phyloP scores from a whole-genome alignment of 1,140 invertebrate genomes.

The Mylabris phalerata region DNA sequence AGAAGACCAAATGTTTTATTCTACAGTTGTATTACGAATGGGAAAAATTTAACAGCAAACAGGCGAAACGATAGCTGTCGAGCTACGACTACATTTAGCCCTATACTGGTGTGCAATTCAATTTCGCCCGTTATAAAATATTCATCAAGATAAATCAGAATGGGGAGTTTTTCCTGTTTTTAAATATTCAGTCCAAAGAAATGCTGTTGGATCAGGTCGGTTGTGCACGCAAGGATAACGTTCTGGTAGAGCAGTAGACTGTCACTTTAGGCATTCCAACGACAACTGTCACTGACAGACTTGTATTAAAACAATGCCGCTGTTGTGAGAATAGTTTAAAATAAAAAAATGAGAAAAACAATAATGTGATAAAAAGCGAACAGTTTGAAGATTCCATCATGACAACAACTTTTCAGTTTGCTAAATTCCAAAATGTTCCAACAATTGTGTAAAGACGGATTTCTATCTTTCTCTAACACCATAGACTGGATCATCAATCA shows the following conservation, averaged over 20 bases:
- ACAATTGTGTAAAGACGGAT: no score
- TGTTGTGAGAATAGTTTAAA: not conserved
- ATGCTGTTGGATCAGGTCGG: slow-evolving; percentile 11
- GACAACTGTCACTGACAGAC: slow-evolving; percentile 22
- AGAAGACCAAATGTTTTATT: not conserved
- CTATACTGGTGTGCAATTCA: not conserved
- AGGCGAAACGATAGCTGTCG: no score
- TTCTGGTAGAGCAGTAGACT: not conserved
- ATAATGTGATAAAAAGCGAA: no score
- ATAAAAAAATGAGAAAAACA: no score
- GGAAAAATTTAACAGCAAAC: no score
- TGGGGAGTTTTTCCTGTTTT: slow-evolving; percentile 20
- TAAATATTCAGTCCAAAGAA: slow-evolving; percentile 13
- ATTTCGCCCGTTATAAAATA: slow-evolving; percentile 19
- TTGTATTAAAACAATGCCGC: slow-evolving; percentile 24
- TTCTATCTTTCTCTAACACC: no score
- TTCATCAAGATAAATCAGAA: slow-evolving; percentile 20
- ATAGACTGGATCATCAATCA: no score
- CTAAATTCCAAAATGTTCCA: no score
- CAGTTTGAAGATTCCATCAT: no score
- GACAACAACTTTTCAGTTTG: no score
- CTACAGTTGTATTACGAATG: no score
- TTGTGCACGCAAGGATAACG: slow-evolving; percentile 6
- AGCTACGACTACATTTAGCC: no score
- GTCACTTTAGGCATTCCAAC: slow-evolving; percentile 14